phyloP scores from a whole-genome alignment of 2,888 invertebrate genomes.

The Auanema sp. region DNA sequence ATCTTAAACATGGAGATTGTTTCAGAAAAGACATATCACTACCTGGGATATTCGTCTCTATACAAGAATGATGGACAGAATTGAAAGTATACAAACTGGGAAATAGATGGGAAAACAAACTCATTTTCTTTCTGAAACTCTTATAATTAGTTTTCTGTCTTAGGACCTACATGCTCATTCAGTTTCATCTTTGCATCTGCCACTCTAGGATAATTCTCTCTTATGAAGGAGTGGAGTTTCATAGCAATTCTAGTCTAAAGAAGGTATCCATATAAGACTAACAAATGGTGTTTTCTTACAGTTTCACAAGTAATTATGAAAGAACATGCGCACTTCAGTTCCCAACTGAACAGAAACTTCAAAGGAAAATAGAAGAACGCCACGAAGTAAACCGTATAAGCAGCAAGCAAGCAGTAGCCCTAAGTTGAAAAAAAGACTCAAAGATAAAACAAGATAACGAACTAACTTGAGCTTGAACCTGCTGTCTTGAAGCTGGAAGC shows the following conservation, averaged over 20 bases:
- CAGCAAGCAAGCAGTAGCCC: slow-evolving; percentile 21
- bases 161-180: neutral
- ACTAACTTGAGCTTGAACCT: slow-evolving; percentile 5
- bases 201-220: slow-evolving; percentile 51
- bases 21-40: too few relatives aligned
- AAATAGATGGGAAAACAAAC: slow-evolving; percentile 43
- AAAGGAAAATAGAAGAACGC: slow-evolving; percentile 57
- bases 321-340: slow-evolving; percentile 60
- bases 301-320: slow-evolving; percentile 63
- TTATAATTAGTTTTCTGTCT: neutral
- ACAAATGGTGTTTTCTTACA: slow-evolving; percentile 32
- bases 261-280: slow-evolving; percentile 18
- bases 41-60: slow-evolving; percentile 57
- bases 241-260: slow-evolving; percentile 61
- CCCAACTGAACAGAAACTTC: slow-evolving; percentile 49
- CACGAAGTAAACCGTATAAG: slow-evolving; percentile 48
- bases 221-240: slow-evolving; percentile 61
- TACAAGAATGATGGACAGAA: slow-evolving; percentile 62
- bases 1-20: slow-evolving; percentile 7
- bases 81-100: slow-evolving; percentile 57
- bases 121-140: slow-evolving; percentile 21
- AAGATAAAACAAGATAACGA: neutral
- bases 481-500: slow-evolving; percentile 36
- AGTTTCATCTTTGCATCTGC: slow-evolving; percentile 34
- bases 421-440: neutral